These are phyloP conservation scores for Rhimphoctona megacephalus DNA, from an alignment of 2,888 invertebrate genomes.

Conservation along the genomic window DNA sequence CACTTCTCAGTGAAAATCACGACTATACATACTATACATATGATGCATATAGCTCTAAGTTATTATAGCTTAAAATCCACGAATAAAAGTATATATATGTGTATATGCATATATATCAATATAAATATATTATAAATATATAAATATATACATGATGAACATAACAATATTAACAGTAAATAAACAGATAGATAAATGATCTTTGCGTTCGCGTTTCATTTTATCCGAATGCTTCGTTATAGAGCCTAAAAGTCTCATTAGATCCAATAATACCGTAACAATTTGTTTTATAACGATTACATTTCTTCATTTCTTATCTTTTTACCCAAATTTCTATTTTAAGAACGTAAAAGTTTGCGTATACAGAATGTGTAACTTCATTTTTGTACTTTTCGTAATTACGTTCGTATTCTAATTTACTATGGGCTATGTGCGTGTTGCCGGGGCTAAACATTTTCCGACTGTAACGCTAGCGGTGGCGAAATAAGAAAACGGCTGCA, in stretches of 20 bases:
- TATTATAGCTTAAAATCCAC: constrained; percentile 78
- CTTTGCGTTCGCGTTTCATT: constrained; percentile 19
- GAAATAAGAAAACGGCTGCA: no score
- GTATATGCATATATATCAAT: constrained; percentile 71
- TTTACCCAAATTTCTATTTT: background rate
- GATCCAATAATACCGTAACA: background rate
- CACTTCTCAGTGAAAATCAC: constrained; percentile 56
- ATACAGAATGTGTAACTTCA: background rate
- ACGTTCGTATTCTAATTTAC: background rate
- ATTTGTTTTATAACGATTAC: background rate
- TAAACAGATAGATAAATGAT: constrained; percentile 77
- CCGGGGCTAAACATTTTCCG: no score
- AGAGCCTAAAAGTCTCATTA: no score
- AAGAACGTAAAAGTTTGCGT: background rate
- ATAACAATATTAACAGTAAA: constrained; percentile 80
- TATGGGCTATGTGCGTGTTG: no score
- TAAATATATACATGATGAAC: constrained; percentile 77
- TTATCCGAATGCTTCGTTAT: no score
- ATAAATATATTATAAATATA: constrained; percentile 75
- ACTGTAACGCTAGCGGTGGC: no score
- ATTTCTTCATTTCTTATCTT: no score
- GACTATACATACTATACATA: constrained; percentile 76
- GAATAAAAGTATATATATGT: constrained; percentile 74
- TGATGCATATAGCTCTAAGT: constrained; percentile 76
- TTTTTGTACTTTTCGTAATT: background rate